Evolutionary conservation across 2,888 invertebrate species (phyloP).

Genomic region (Urechis unicinctus): DNA sequence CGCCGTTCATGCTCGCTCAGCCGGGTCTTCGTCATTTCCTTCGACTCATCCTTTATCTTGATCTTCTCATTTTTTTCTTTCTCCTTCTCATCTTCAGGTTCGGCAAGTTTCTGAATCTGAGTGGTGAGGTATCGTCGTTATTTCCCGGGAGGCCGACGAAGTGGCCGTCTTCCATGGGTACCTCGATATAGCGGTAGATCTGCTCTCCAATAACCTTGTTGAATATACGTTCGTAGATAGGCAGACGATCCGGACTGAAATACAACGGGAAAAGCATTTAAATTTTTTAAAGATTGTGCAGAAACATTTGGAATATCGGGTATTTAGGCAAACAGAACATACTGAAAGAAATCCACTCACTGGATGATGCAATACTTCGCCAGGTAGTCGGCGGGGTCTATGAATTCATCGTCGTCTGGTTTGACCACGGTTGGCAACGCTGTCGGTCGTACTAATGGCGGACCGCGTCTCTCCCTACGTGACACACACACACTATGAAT

Average conservation of each 20-base stretch:
- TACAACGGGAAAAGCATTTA: neutral
- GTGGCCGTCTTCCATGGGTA: constrained; percentile 5
- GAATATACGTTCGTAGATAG: constrained; percentile 43
- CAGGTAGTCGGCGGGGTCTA: constrained; percentile 46
- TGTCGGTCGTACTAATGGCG: no score
- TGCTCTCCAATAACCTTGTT: constrained; percentile 33
- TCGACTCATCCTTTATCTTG: neutral
- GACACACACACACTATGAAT: no score
- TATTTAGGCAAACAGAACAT: no score
- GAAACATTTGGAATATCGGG: no score
- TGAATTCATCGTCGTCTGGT: constrained; percentile 32
- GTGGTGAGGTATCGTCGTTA: no score
- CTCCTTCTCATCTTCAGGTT: no score
- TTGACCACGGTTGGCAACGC: constrained; percentile 13
- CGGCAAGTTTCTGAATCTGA: no score
- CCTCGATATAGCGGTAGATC: constrained; percentile 27
- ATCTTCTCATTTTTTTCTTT: no score
- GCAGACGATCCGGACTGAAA: constrained; percentile 41
- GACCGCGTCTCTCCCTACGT: no score
- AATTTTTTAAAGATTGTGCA: no score
- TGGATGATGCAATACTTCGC: constrained; percentile 45
- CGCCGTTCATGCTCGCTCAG: constrained; percentile 25
- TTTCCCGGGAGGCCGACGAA: neutral
- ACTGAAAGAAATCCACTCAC: constrained; percentile 19
- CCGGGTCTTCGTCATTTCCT: constrained; percentile 5